phyloP scores from a whole-genome alignment of 23 tunicate species.

The Phallusia fumigata region DNA sequence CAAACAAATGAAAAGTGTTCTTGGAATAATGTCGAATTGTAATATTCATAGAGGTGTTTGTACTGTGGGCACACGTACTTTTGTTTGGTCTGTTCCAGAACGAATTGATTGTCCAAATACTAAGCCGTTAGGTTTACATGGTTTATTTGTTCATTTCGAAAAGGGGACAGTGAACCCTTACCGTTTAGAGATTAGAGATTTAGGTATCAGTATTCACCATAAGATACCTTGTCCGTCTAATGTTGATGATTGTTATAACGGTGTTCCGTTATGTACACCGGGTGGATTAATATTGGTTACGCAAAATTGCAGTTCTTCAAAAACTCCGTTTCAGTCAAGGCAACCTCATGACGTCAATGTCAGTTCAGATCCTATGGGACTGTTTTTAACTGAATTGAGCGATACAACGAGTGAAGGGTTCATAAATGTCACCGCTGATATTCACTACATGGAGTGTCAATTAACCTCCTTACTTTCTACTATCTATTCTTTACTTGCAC shows the following conservation, averaged over 20 bases:
- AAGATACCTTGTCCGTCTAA: not conserved
- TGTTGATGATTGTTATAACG: not conserved
- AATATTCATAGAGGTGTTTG: conserved; percentile 5
- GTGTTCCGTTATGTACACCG: not conserved
- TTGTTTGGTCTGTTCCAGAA: conserved; percentile 1
- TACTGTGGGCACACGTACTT: not conserved
- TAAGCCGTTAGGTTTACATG: not conserved
- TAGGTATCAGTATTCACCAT: conserved; percentile 5
- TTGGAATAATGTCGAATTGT: not conserved
- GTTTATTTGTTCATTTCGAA: not conserved
- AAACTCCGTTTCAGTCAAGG: not conserved
- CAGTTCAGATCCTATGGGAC: not conserved
- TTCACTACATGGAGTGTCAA: conserved; percentile 1
- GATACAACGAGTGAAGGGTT: not conserved
- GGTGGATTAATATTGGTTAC: conserved; percentile 1
- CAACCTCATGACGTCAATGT: not conserved
- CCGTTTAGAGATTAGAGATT: conserved; percentile 8
- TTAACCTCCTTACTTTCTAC: not conserved
- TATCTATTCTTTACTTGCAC: not conserved
- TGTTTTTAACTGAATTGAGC: not conserved
- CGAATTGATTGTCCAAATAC: not conserved
- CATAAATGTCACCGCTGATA: not conserved
- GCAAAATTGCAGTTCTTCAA: not conserved
- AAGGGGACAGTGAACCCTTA: not conserved
- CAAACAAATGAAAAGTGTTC: conserved; percentile 7